Percentiles rank a stretch among this genome's conserved stretches.
phyloP scores from a whole-genome alignment of 2,888 invertebrate species.

The Pecten maximus region DNA sequence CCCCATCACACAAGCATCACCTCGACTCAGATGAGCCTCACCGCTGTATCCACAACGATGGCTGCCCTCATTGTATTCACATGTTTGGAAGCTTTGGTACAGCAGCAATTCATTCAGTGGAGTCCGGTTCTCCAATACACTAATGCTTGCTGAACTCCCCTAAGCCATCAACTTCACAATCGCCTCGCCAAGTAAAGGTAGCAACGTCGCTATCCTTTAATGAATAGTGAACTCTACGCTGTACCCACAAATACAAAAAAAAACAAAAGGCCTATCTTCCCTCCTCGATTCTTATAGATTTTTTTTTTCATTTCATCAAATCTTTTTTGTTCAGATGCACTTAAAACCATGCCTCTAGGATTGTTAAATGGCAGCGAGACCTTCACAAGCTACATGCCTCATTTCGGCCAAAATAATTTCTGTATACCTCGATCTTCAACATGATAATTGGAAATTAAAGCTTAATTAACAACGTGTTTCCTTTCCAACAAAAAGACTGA shows the following conservation, averaged over 20 bases:
- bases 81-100: not conserved
- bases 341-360: too few relatives aligned
- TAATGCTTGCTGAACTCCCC: not conserved
- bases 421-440: too few relatives aligned
- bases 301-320: too few relatives aligned
- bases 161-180: constrained; percentile 3
- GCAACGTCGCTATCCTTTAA: not conserved
- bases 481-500: too few relatives aligned
- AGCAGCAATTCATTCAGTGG: not conserved
- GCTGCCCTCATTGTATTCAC: constrained; percentile 2
- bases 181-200: not conserved
- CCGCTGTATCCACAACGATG: not conserved
- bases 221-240: not conserved
- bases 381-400: too few relatives aligned
- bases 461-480: too few relatives aligned
- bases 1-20: not conserved
- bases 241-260: not conserved
- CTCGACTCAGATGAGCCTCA: not conserved
- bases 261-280: not conserved
- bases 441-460: too few relatives aligned
- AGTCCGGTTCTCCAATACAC: constrained; percentile 1
- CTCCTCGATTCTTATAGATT: too few relatives aligned
- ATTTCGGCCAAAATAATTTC: too few relatives aligned
- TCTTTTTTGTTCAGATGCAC: too few relatives aligned
- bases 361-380: too few relatives aligned